Conservation (phyloP, 92 coral and sea anemone genomes). For the Porites divaricata region DNA sequence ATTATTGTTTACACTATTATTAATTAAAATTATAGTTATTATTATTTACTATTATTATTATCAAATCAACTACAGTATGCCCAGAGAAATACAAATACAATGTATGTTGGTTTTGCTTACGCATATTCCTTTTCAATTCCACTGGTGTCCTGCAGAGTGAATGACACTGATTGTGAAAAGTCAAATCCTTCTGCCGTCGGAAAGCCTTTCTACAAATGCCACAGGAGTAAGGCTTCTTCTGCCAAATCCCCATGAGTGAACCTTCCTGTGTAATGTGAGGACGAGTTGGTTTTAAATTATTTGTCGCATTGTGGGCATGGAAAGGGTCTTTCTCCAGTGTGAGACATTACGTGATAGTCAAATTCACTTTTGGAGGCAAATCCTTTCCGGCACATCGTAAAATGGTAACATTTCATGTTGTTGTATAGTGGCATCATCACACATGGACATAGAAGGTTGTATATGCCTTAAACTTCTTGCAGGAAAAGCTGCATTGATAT, state of each 20-base stretch:
- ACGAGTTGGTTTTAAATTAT: background rate
- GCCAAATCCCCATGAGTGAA: constrained; percentile 11
- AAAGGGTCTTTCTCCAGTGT: constrained; percentile 32
- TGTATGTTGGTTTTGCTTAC: background rate
- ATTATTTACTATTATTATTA: too few relatives aligned
- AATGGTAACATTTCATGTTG: constrained; percentile 14
- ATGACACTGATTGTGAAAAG: background rate
- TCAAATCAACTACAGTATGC: too few relatives aligned
- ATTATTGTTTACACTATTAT: too few relatives aligned
- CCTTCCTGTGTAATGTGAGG: background rate
- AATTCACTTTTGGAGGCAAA: constrained; percentile 8
- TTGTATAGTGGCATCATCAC: background rate
- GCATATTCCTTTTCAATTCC: background rate
- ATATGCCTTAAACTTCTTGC: background rate
- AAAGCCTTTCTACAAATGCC: background rate
- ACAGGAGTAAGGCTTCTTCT: constrained; percentile 5
- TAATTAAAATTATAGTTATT: too few relatives aligned
- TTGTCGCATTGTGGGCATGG: constrained; percentile 5
- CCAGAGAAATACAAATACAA: background rate
- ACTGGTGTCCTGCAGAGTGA: background rate
- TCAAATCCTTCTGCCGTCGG: background rate
- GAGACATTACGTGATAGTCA: constrained; percentile 10
- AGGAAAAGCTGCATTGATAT: background rate
- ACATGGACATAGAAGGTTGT: background rate
- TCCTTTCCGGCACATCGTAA: constrained; percentile 26